phyloP scores from a whole-genome alignment of 2,888 invertebrate genomes.

The Chaetogeoica ovagalla region DNA sequence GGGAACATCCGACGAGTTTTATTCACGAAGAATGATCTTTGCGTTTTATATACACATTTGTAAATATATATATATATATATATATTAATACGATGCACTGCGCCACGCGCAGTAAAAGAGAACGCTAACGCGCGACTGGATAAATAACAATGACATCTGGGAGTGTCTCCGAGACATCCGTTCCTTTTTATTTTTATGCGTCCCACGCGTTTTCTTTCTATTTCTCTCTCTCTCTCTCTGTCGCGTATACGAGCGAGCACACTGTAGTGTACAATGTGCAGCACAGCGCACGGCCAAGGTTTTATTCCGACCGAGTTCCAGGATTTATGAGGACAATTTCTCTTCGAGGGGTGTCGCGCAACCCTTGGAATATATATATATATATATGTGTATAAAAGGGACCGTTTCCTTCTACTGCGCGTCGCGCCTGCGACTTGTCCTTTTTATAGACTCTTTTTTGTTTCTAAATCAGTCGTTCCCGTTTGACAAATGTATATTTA shows the following conservation, averaged over 20 bases:
- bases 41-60: not conserved
- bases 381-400: no score
- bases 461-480: constrained; percentile 38
- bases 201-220: constrained; percentile 37
- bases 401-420: constrained; percentile 33
- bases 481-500: constrained; percentile 3
- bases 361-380: constrained; percentile 39
- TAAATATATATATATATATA: not conserved
- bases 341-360: constrained; percentile 49
- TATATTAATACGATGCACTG: not conserved
- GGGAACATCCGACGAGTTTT: no score
- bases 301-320: constrained; percentile 35
- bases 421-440: constrained; percentile 23
- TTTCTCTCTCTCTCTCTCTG: constrained; percentile 7
- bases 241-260: not conserved
- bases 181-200: constrained; percentile 33
- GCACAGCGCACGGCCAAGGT: not conserved
- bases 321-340: constrained; percentile 51
- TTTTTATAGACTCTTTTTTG: constrained; percentile 48
- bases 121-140: constrained; percentile 15
- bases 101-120: not conserved
- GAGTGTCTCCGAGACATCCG: constrained; percentile 50
- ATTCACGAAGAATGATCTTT: no score
- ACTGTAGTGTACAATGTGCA: not conserved
- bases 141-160: constrained; percentile 53